Percentiles rank a stretch among this genome's conserved stretches.
Evolutionary conservation across 2,797 vertebrate species (phyloP).

Genomic region (Limosa lapponica): DNA sequence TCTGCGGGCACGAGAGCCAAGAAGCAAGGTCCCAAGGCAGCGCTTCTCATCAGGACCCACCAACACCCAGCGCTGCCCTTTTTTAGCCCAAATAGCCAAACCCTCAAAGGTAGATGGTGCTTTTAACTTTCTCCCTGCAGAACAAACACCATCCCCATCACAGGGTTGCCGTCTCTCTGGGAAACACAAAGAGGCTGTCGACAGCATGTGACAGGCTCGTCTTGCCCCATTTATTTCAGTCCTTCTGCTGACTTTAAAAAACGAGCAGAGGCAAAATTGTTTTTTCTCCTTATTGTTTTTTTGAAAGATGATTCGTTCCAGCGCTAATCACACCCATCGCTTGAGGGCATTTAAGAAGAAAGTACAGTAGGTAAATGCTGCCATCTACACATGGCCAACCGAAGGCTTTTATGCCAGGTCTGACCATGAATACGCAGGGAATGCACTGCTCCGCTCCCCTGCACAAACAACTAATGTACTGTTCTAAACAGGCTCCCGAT

Average conservation of each 20-base stretch:
- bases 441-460: neutral
- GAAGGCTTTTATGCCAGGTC: neutral
- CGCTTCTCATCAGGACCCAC: neutral
- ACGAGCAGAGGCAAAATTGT: neutral
- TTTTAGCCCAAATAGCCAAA: neutral
- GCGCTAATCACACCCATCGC: neutral
- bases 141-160: neutral
- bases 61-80: neutral
- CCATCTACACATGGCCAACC: conserved; percentile 41
- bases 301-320: neutral
- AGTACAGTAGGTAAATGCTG: conserved; percentile 50
- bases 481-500: neutral
- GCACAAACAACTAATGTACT: neutral
- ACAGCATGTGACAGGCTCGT: accelerated
- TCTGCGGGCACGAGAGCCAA: accelerated
- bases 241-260: neutral
- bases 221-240: neutral
- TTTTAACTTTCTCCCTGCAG: neutral
- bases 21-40: neutral
- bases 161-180: neutral
- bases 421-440: neutral
- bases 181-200: neutral
- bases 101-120: neutral
- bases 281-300: neutral
- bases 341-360: neutral